phyloP scores from a whole-genome alignment of 2,113 vertebrate genomes.

The Pelecanoides urinatrix region DNA sequence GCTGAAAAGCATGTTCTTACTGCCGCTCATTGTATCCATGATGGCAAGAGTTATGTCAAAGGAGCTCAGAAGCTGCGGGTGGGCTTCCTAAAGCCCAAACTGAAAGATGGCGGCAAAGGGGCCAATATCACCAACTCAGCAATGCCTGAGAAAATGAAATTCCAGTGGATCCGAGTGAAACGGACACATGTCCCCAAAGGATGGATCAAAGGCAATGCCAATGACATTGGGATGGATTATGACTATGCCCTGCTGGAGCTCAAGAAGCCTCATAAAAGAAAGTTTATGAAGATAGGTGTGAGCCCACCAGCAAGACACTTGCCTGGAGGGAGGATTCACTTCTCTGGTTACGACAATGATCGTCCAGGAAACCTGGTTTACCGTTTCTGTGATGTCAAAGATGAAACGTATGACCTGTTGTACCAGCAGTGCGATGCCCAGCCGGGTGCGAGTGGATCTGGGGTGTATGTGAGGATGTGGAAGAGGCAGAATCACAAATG shows the following conservation, averaged over 20 bases:
- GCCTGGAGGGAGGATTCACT: constrained; percentile 90
- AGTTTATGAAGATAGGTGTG: constrained; percentile 94
- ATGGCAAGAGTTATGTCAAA: constrained; percentile 95
- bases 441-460: constrained; percentile 93
- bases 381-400: constrained; percentile 90
- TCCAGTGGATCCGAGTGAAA: constrained; percentile 97
- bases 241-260: constrained; percentile 95
- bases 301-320: constrained; percentile 85
- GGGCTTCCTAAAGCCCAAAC: constrained; percentile 88
- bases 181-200: constrained; percentile 97
- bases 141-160: constrained; percentile 84
- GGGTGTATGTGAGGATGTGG: constrained; percentile 96
- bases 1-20: constrained; percentile 93
- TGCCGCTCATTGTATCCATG: constrained; percentile 93
- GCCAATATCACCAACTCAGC: constrained; percentile 59
- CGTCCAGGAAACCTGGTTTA: constrained; percentile 90
- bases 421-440: constrained; percentile 97
- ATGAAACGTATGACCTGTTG: constrained; percentile 91
- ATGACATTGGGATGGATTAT: constrained; percentile 99
- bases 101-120: constrained; percentile 74
- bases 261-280: constrained; percentile 92
- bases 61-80: constrained; percentile 92
- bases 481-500: constrained; percentile 83
- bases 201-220: constrained; percentile 95
- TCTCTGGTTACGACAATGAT: constrained; percentile 95